Conservation (phyloP, 2,888 invertebrate genomes). For the Luperina testacea region DNA sequence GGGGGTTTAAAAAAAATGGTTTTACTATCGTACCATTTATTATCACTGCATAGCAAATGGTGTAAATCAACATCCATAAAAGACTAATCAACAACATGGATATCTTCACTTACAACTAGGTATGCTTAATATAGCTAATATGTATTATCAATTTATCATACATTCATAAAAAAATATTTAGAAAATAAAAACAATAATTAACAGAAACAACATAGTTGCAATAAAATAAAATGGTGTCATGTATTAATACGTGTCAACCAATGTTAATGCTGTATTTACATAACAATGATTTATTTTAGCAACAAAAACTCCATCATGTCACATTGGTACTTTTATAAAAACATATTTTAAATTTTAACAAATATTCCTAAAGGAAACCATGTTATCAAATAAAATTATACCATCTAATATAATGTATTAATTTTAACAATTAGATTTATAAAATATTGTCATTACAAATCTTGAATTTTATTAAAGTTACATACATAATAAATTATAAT, state of each 20-base stretch:
- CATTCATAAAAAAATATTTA: constrained; percentile 79
- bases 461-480: constrained; percentile 31
- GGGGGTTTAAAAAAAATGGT: constrained; percentile 38
- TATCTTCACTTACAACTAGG: constrained; percentile 83
- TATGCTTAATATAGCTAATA: constrained; percentile 81
- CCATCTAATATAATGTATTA: constrained; percentile 39
- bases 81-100: constrained; percentile 90
- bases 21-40: constrained; percentile 87
- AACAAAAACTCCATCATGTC: constrained; percentile 74
- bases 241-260: constrained; percentile 77
- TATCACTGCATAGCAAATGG: constrained; percentile 89
- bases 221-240: constrained; percentile 86
- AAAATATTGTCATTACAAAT: constrained; percentile 24
- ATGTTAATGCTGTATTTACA: constrained; percentile 79
- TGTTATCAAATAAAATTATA: constrained; percentile 50
- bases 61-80: constrained; percentile 90
- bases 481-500: constrained; percentile 3
- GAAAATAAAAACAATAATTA: constrained; percentile 80
- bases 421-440: constrained; percentile 25
- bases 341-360: constrained; percentile 47
- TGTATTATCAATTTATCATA: constrained; percentile 72
- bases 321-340: constrained; percentile 30
- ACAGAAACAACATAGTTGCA: constrained; percentile 80
- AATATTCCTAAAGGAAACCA: constrained; percentile 52
- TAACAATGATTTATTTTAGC: constrained; percentile 76